Base-by-base conservation (phyloP, 1,140 invertebrate species). In the Andricus grossulariae region DNA sequence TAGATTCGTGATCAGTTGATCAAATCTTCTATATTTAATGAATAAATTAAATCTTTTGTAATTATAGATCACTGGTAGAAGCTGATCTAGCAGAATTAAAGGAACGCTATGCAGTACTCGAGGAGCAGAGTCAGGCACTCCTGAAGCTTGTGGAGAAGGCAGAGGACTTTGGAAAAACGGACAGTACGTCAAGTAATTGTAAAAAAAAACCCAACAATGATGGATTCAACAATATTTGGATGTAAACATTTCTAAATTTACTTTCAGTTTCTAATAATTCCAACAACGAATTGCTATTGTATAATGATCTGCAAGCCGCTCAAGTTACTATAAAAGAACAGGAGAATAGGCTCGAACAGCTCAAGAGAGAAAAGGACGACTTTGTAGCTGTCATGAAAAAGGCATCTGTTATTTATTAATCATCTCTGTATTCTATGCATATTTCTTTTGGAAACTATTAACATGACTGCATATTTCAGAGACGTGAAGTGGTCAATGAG, bases 321-420 rank as follows among this genome's bases (percentile, higher is more conserved):
- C 45, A 66, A 8, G 2, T 15, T 1, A 66, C 60, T 16, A 66
- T 66, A 39, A 12, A n/a, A n/a, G n/a, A 66, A 10, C 60, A 50
- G 50, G 71, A 51, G 71, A 19, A 72, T 19, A 51, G n/a, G 45
- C 50, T 50, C 13, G 21, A 50, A 19, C 45, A 19, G 71, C 19
- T 81, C 13, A 39, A 81, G 10, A 7, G 13, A 2, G 76, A 81
- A 71, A 75, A 76, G 54, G 72, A 78, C 18, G 45, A 78, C 1
- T 73, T 81, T 10, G 52, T 79, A 16, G 57, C 73, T 13, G 16
- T 73, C 0, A 21, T 74, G 2, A 55, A 73, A 15, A 39, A 39
- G 52, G 81, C 79, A 73, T 80, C 82, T 71, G 84, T 85, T 79
- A 81, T 79, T 86, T 84, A 77, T 52, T 45, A 45, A 11, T 45